A percentile compares a stretch with the other conserved stretches of the same genome.
These are phyloP conservation scores for Crepidodera aurea DNA, from an alignment of 2,888 invertebrate species.

Conservation along the genomic window DNA sequence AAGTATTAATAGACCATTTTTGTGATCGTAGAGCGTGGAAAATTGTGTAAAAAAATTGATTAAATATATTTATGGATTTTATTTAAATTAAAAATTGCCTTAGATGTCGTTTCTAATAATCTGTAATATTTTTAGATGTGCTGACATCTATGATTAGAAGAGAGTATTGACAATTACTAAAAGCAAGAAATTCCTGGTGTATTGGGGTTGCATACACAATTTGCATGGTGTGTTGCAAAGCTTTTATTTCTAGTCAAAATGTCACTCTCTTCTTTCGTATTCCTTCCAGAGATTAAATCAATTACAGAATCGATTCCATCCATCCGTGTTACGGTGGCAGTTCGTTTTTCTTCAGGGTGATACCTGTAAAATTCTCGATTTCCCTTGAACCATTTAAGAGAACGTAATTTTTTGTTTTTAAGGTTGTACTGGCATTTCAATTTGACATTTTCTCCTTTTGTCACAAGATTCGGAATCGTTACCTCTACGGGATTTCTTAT, in stretches of 20 bases:
- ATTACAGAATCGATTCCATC: no score
- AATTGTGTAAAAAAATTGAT: conserved; percentile 23
- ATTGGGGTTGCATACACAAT: no score
- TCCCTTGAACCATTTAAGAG: neutral
- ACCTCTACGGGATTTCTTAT: no score
- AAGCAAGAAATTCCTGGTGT: no score
- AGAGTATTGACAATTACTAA: no score
- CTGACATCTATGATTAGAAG: no score
- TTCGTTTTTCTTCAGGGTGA: neutral
- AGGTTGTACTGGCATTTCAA: neutral
- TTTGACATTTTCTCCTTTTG: neutral
- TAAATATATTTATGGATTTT: conserved; percentile 41
- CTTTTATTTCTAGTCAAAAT: no score
- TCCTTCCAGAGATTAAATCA: no score
- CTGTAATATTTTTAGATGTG: conserved; percentile 50
- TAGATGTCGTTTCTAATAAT: conserved; percentile 44
- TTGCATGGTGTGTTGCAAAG: no score
- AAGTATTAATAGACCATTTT: conserved; percentile 40
- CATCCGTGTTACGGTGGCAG: no score
- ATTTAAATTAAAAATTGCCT: conserved; percentile 50
- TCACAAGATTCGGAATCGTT: neutral
- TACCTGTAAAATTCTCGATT: neutral
- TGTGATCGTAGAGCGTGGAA: conserved; percentile 23
- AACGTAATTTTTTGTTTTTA: neutral
- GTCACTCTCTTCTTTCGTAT: no score